A percentile compares a stretch with the other conserved stretches of the same genome.
Conservation (phyloP, 2,888 invertebrate genomes). For the Odontomyia ornata region DNA sequence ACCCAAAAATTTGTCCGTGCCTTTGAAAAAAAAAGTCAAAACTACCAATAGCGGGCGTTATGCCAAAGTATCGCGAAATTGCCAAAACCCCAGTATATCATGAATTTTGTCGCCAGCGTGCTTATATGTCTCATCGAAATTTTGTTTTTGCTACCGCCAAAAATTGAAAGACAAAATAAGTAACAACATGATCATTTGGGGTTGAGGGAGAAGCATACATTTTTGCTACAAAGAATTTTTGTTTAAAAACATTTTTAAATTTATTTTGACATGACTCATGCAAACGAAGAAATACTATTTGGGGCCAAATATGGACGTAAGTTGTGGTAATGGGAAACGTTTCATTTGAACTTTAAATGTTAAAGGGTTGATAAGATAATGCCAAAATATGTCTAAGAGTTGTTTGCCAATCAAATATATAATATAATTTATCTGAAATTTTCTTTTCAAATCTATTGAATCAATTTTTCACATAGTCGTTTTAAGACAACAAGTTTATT, state of each 20-base stretch:
- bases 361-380: too few species aligned
- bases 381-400: too few species aligned
- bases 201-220: background rate
- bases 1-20: conserved; percentile 9
- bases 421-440: too few species aligned
- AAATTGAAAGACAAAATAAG: too few species aligned
- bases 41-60: background rate
- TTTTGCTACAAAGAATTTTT: background rate
- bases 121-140: background rate
- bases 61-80: conserved; percentile 2
- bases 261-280: too few species aligned
- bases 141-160: background rate
- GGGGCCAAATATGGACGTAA: too few species aligned
- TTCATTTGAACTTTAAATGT: too few species aligned
- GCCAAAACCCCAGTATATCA: background rate
- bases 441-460: background rate
- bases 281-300: too few species aligned
- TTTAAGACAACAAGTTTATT: background rate
- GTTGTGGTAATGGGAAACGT: too few species aligned
- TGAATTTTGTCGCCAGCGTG: conserved; percentile 16
- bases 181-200: too few species aligned
- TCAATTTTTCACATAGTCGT: too few species aligned
- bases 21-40: conserved; percentile 23
- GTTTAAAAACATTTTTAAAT: background rate
- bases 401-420: too few species aligned